phyloP scores from a whole-genome alignment of 2,888 invertebrate genomes.

The Chloroclystis v-ata region DNA sequence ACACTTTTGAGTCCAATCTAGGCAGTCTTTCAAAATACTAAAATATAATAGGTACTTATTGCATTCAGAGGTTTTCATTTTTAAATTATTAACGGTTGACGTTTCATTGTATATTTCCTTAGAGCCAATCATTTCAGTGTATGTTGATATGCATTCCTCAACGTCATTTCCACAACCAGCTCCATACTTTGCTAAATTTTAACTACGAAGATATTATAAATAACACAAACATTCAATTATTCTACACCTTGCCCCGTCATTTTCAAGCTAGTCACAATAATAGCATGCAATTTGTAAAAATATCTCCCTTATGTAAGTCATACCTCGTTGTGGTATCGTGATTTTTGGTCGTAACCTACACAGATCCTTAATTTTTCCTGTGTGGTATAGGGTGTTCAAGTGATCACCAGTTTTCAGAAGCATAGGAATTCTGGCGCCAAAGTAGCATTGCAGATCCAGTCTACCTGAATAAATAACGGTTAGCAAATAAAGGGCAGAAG shows the following conservation, averaged over 20 bases:
- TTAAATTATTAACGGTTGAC: no score
- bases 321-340: slow-evolving; percentile 12
- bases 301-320: slow-evolving; percentile 12
- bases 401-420: slow-evolving; percentile 6
- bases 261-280: slow-evolving; percentile 20
- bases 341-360: slow-evolving; percentile 8
- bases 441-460: slow-evolving; percentile 11
- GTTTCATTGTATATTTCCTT: no score
- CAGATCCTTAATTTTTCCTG: slow-evolving; percentile 10
- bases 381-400: slow-evolving; percentile 2
- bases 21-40: no score
- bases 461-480: slow-evolving; percentile 20
- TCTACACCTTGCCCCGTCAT: slow-evolving; percentile 14
- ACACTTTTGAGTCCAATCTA: no score
- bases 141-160: no score
- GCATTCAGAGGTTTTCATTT: no score
- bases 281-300: slow-evolving; percentile 18
- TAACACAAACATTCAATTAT: slow-evolving; percentile 3
- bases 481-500: slow-evolving; percentile 12
- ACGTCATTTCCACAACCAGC: not conserved
- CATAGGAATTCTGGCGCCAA: slow-evolving; percentile 3
- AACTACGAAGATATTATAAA: not conserved
- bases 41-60: no score
- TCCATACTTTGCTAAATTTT: not conserved
- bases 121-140: no score